phyloP scores from a whole-genome alignment of 2,888 invertebrate species.

The Macrophya alboannulata region DNA sequence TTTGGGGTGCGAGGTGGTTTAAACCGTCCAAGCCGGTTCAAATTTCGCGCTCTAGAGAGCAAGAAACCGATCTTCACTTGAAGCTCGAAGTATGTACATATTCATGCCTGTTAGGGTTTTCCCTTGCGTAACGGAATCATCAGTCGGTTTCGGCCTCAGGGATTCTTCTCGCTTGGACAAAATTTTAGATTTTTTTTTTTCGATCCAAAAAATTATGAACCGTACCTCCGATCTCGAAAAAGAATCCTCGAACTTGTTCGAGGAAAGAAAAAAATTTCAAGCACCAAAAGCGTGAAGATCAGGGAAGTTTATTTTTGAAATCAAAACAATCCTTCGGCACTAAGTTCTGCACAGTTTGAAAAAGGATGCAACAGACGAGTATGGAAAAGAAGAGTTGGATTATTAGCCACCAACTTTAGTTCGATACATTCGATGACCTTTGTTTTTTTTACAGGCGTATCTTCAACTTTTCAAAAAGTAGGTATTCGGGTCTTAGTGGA shows the following conservation, averaged over 20 bases:
- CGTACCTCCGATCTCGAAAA: too few species aligned
- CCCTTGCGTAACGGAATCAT: slow-evolving; percentile 1
- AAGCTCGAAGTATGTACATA: slow-evolving; percentile 18
- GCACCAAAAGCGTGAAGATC: background rate
- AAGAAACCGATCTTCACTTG: background rate
- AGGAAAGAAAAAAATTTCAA: background rate
- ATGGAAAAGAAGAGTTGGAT: background rate
- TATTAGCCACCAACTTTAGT: background rate
- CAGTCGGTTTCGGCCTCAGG: background rate
- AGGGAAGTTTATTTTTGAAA: too few species aligned
- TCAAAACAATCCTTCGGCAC: background rate
- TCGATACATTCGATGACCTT: background rate
- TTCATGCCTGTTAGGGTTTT: slow-evolving; percentile 17
- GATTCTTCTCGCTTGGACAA: background rate
- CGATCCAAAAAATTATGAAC: too few species aligned
- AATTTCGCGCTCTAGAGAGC: slow-evolving; percentile 43
- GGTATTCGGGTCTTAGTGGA: slow-evolving; percentile 13
- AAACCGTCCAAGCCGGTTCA: slow-evolving; percentile 31
- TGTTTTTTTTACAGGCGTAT: background rate
- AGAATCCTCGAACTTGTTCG: too few species aligned
- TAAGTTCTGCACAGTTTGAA: background rate
- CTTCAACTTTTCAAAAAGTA: background rate
- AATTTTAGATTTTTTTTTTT: background rate
- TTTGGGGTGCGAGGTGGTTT: slow-evolving; percentile 12
- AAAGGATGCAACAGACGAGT: background rate